Percentiles rank a stretch among this genome's conserved stretches.
phyloP scores from a whole-genome alignment of 2,888 invertebrate genomes.

The Cosmia pyralina region DNA sequence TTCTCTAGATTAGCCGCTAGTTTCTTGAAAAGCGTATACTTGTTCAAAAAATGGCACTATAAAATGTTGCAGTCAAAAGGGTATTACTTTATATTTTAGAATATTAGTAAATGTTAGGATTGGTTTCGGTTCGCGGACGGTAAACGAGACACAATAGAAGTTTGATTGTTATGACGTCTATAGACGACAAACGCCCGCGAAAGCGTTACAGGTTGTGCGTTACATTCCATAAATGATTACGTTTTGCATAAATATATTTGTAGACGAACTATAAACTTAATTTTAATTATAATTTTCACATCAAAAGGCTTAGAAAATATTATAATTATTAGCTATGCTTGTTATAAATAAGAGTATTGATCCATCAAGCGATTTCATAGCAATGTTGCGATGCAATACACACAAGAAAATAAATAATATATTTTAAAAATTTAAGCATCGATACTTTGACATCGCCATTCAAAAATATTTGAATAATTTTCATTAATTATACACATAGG shows the following conservation, averaged over 20 bases:
- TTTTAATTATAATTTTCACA: constrained; percentile 36
- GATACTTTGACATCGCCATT: constrained; percentile 33
- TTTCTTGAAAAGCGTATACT: constrained; percentile 70
- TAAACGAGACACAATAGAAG: too few species aligned
- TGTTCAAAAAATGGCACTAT: constrained; percentile 70
- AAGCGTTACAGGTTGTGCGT: constrained; percentile 79
- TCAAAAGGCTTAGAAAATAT: constrained; percentile 56
- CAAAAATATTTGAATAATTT: constrained; percentile 47
- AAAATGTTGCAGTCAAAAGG: constrained; percentile 68
- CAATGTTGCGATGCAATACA: constrained; percentile 15
- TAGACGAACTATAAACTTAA: constrained; percentile 53
- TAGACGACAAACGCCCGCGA: too few species aligned
- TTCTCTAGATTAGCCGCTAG: constrained; percentile 57
- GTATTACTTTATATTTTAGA: constrained; percentile 55
- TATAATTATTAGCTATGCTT: constrained; percentile 29
- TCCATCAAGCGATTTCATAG: constrained; percentile 19
- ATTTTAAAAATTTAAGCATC: constrained; percentile 33
- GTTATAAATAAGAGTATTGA: constrained; percentile 43
- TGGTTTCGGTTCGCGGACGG: constrained; percentile 53
- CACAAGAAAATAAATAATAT: constrained; percentile 18
- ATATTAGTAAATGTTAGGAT: constrained; percentile 66
- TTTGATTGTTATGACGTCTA: too few species aligned
- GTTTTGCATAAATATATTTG: constrained; percentile 55
- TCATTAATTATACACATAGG: constrained; percentile 46
- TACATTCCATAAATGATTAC: constrained; percentile 69